Base-by-base conservation (phyloP, 1,140 invertebrate genomes). In the Olivierus martensii region DNA sequence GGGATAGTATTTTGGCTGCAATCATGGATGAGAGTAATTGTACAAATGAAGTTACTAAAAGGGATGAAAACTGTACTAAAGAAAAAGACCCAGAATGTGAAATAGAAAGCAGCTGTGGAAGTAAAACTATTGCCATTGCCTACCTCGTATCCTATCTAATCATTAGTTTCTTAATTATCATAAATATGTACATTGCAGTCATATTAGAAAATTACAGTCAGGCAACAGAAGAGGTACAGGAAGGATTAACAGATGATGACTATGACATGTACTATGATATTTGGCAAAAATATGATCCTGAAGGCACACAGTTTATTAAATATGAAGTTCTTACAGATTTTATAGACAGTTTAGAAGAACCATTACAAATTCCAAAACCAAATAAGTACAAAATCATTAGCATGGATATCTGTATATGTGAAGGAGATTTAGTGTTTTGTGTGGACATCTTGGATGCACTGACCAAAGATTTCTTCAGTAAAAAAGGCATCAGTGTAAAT, bases 181-280 rank as follows among this genome's bases (percentile, higher is more conserved):
- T 96, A 69, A 96, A 96, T 80, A 96, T 96, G 93, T 96, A 96
- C 79, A 97, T 96, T 71, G 92, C 92, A 65, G 91, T 96, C 67
- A 97, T 98, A 71, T 79, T 98, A 70, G 93, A 98, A 73, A 98
- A 97, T 72, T 98, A 97, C 72, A 94, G 88, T 44, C 85, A 90
- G 73, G 93, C 93, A 35, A 96, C 92, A 41, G 93, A 97, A 73
- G 94, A 97, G 70, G 94, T 97, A 42, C 92, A 97, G 67, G 92
- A 97, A 71, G 92, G 93, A 63, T 76, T 97, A 42, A 97, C 93
- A 34, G 91, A 95, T 67, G 93, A 98, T 71, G 93, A 98, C 69
- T 97, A 97, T 73, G 94, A 98, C 68, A 95, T 97, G 90, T 98
- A 95, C 72, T 98, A 98, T 68, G 93, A 97, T 73, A 94, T 96